A percentile compares a stretch with the other conserved stretches of the same genome.
These are phyloP conservation scores for Mionectes olivaceus DNA, from an alignment of 2,797 vertebrate species.

Conservation along the genomic window DNA sequence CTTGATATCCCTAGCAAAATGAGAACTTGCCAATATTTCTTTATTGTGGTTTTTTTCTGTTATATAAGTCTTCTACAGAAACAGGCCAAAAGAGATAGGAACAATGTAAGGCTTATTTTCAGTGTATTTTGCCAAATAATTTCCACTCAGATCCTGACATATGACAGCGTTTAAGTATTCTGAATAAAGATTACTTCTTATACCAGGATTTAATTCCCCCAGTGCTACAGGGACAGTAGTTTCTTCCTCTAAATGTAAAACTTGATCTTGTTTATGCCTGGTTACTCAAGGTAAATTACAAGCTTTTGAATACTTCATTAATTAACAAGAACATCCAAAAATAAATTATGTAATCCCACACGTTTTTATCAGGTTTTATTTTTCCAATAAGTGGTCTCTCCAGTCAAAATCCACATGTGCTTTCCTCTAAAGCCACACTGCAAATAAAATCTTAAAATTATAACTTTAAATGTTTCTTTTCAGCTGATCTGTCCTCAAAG, in stretches of 20 bases:
- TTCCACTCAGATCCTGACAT: not conserved
- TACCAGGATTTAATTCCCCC: not conserved
- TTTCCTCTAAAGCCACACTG: not conserved
- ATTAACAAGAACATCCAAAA: not conserved
- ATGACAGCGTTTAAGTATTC: not conserved
- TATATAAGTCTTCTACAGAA: not conserved
- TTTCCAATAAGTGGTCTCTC: not conserved
- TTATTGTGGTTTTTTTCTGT: not conserved
- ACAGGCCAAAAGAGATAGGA: not conserved
- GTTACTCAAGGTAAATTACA: not conserved
- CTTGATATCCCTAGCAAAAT: not conserved
- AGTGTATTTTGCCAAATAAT: not conserved
- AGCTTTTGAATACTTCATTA: not conserved
- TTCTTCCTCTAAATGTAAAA: not conserved
- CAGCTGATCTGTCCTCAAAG: not conserved
- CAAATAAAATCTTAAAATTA: not conserved
- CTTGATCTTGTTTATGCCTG: not conserved
- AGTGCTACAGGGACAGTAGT: not conserved
- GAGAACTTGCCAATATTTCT: not conserved
- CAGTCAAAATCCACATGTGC: not conserved
- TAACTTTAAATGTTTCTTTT: conserved; percentile 3
- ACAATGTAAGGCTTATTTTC: not conserved
- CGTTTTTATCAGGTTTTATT: not conserved
- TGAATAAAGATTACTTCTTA: not conserved
- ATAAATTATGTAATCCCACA: not conserved